A percentile compares a stretch with the other conserved stretches of the same genome.
phyloP scores from a whole-genome alignment of 1,140 invertebrate species.

The Sinonovacula constricta region DNA sequence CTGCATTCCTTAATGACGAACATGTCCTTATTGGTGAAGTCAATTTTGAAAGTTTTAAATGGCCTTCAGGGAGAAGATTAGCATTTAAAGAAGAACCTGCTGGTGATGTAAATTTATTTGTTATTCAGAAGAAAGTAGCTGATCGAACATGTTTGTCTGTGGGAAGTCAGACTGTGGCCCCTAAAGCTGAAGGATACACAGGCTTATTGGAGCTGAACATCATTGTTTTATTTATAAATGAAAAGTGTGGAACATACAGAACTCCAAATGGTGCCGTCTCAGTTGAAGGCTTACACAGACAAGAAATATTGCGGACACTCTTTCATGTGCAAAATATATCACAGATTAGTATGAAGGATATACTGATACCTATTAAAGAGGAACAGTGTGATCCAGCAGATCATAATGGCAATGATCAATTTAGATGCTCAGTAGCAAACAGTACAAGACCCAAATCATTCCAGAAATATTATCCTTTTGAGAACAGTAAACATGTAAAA shows the following conservation, averaged over 20 bases:
- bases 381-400: neutral
- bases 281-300: slow-evolving; percentile 61
- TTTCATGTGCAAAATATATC: slow-evolving; percentile 59
- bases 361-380: neutral
- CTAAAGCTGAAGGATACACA: slow-evolving; percentile 44
- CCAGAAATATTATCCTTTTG: slow-evolving; percentile 12
- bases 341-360: slow-evolving; percentile 20
- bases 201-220: slow-evolving; percentile 20
- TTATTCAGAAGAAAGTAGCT: slow-evolving; percentile 52
- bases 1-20: slow-evolving; percentile 50
- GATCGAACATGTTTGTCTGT: slow-evolving; percentile 65
- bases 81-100: neutral
- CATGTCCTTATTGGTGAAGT: slow-evolving; percentile 49
- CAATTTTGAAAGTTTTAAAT: slow-evolving; percentile 47
- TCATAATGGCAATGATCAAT: neutral
- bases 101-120: slow-evolving; percentile 44
- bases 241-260: slow-evolving; percentile 60
- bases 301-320: slow-evolving; percentile 62
- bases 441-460: neutral
- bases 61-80: slow-evolving; percentile 57
- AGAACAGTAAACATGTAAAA: slow-evolving; percentile 13
- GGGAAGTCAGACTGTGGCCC: slow-evolving; percentile 14
- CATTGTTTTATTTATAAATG: slow-evolving; percentile 63
- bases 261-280: slow-evolving; percentile 55
- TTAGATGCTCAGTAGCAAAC: neutral